These are phyloP conservation scores for Pangasianodon hypophthalmus DNA, from an alignment of 2,113 vertebrate species.

Conservation along the genomic window DNA sequence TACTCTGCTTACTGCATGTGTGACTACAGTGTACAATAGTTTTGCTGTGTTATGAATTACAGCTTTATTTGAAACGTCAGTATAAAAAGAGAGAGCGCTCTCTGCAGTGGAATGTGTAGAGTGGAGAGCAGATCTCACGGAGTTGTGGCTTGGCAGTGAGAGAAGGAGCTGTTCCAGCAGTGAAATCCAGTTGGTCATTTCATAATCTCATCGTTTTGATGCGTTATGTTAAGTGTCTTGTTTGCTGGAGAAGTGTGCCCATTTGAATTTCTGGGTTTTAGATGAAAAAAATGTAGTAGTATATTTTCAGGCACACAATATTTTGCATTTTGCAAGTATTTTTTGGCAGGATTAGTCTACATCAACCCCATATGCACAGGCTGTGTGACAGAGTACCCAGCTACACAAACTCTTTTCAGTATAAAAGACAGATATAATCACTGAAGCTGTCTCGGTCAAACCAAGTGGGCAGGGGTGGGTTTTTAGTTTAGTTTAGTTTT, in stretches of 20 bases:
- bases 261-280: neutral
- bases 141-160: conserved; percentile 76
- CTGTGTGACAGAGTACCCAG: conserved; percentile 36
- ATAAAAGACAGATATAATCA: conserved; percentile 17
- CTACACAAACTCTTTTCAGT: neutral
- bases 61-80: conserved; percentile 17
- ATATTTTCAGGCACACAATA: neutral
- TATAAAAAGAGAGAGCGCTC: conserved; percentile 42
- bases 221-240: neutral
- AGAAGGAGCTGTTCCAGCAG: conserved; percentile 63
- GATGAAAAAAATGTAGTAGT: neutral
- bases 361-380: neutral
- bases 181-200: conserved; percentile 41
- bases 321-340: neutral
- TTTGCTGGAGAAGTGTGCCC: neutral
- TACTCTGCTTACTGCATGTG: neutral
- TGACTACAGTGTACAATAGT: neutral
- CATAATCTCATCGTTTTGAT: conserved; percentile 15
- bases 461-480: neutral
- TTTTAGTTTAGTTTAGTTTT: neutral
- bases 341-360: neutral
- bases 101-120: conserved; percentile 73
- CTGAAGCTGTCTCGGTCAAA: neutral
- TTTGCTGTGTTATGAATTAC: neutral
- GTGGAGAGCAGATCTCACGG: conserved; percentile 63